These are phyloP conservation scores for Thymelicus lineola DNA, from an alignment of 2,888 invertebrate species.

Conservation along the genomic window DNA sequence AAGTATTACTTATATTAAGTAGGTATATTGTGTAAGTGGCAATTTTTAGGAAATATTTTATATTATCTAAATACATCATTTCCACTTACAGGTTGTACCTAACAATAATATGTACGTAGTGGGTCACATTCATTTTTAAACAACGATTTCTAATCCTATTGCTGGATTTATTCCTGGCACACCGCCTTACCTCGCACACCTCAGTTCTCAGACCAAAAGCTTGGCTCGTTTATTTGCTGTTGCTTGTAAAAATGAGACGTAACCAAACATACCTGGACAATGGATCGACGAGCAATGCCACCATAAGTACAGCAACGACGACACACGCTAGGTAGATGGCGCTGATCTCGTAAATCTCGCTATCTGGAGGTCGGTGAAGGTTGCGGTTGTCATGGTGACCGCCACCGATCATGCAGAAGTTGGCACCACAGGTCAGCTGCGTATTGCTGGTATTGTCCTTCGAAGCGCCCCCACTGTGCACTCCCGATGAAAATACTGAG, in stretches of 20 bases:
- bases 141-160: too few relatives aligned
- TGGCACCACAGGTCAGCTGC: slow-evolving; percentile 90
- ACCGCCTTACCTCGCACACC: too few relatives aligned
- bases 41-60: too few relatives aligned
- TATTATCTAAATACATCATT: too few relatives aligned
- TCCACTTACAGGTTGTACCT: too few relatives aligned
- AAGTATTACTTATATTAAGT: too few relatives aligned
- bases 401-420: slow-evolving; percentile 90
- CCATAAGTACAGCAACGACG: slow-evolving; percentile 92
- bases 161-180: too few relatives aligned
- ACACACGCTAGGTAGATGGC: slow-evolving; percentile 96
- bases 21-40: too few relatives aligned
- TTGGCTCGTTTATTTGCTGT: not conserved
- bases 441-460: slow-evolving; percentile 77
- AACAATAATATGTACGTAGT: too few relatives aligned
- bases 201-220: too few relatives aligned
- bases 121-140: too few relatives aligned
- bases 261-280: slow-evolving; percentile 88
- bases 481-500: slow-evolving; percentile 91
- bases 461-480: slow-evolving; percentile 83
- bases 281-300: slow-evolving; percentile 95
- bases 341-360: slow-evolving; percentile 95
- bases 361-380: slow-evolving; percentile 92
- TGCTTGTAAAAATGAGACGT: not conserved
- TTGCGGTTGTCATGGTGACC: slow-evolving; percentile 89